Percentiles rank a stretch among this genome's conserved stretches.
These are phyloP conservation scores for Drosophila phalerata DNA, from an alignment of 2,888 invertebrate genomes.

Conservation along the genomic window DNA sequence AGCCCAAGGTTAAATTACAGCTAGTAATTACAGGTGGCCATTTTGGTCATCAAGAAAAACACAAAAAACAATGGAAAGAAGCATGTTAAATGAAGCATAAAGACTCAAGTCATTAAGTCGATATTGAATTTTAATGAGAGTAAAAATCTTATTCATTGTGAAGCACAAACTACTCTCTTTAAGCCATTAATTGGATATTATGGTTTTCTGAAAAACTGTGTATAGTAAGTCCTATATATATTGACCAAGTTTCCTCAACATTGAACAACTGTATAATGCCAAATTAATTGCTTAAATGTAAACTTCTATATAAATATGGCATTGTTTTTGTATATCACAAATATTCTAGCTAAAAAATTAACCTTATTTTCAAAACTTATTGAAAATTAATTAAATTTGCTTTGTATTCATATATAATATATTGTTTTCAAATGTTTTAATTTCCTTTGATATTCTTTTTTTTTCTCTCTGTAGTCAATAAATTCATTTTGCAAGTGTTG, in stretches of 20 bases:
- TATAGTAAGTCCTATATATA: neutral
- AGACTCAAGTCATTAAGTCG: slow-evolving; percentile 39
- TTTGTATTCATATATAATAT: too few relatives aligned
- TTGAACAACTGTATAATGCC: too few relatives aligned
- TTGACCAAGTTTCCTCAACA: neutral
- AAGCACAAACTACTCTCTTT: slow-evolving; percentile 9
- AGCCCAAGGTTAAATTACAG: slow-evolving; percentile 15
- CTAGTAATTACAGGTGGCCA: slow-evolving; percentile 33
- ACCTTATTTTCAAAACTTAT: too few relatives aligned
- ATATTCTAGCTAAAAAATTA: neutral
- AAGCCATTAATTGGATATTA: neutral
- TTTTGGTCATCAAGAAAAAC: slow-evolving; percentile 16
- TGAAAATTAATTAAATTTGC: neutral
- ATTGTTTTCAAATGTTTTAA: neutral
- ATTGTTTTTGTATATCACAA: neutral
- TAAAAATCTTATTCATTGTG: slow-evolving; percentile 15
- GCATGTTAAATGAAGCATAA: slow-evolving; percentile 42
- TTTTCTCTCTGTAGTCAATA: neutral
- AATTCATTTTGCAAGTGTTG: neutral
- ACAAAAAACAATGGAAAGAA: neutral
- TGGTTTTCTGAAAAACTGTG: neutral
- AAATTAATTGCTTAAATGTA: too few relatives aligned
- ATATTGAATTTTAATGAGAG: slow-evolving; percentile 48
- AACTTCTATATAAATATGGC: too few relatives aligned
- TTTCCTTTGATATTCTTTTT: neutral